These are phyloP conservation scores for Chrysomela aeneicollis DNA, from an alignment of 2,888 invertebrate genomes.

Conservation along the genomic window DNA sequence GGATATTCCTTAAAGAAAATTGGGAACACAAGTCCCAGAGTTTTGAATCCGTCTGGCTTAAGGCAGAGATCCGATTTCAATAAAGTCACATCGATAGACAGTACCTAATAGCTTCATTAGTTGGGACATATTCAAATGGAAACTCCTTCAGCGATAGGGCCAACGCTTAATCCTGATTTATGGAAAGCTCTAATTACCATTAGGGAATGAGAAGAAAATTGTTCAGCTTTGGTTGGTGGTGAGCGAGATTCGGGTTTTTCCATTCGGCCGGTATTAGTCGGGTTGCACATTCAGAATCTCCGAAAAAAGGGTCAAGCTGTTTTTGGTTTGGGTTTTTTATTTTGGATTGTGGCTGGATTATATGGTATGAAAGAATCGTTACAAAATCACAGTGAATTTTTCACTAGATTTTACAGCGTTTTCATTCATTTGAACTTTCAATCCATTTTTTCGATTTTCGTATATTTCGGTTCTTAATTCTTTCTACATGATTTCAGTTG, in stretches of 20 bases:
- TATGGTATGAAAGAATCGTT: no score
- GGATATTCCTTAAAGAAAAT: no score
- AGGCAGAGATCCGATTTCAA: not conserved
- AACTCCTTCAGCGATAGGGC: not conserved
- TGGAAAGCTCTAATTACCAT: slow-evolving; percentile 8
- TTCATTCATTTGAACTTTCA: no score
- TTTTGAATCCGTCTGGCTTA: no score
- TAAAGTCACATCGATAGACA: not conserved
- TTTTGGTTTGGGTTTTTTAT: not conserved
- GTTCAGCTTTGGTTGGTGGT: not conserved
- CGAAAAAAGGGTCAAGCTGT: not conserved
- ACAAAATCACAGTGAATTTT: no score
- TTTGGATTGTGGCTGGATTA: no score
- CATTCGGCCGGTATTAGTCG: not conserved
- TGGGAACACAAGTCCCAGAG: no score
- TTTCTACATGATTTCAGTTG: no score
- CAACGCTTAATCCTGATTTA: slow-evolving; percentile 12
- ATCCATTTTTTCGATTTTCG: no score
- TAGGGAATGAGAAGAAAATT: slow-evolving; percentile 15
- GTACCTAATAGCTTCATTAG: not conserved
- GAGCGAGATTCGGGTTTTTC: not conserved
- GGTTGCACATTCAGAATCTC: not conserved
- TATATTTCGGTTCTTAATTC: no score
- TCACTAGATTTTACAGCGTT: no score
- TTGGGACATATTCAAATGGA: not conserved